Percentiles rank a stretch among this genome's conserved stretches.
phyloP scores from a whole-genome alignment of 2,113 vertebrate species.

The Atlantisia rogersi region DNA sequence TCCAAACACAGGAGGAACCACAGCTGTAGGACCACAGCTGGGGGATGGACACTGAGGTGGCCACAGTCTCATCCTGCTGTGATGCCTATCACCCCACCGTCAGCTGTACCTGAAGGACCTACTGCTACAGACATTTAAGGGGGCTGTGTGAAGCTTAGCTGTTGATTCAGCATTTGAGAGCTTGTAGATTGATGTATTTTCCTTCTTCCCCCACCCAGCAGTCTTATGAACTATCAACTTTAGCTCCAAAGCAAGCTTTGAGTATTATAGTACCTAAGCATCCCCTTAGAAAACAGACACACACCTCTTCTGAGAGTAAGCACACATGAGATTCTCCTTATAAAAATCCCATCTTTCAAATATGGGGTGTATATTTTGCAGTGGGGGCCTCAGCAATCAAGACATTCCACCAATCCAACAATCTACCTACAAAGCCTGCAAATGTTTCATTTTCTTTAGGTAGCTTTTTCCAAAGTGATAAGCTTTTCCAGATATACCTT shows the following conservation, averaged over 20 bases:
- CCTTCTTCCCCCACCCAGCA: too few species aligned
- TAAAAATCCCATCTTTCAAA: neutral
- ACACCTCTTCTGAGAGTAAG: neutral
- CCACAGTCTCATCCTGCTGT: neutral
- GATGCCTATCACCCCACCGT: too few species aligned
- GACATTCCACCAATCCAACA: neutral
- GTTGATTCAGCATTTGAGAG: neutral
- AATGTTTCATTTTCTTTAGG: neutral
- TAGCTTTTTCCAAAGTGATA: neutral
- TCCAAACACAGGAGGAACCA: neutral
- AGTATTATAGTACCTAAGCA: neutral
- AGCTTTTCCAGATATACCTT: neutral
- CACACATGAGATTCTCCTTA: neutral
- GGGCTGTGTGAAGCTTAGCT: neutral
- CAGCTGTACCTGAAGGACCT: neutral
- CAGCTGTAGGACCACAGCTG: accelerated
- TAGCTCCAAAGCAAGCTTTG: neutral
- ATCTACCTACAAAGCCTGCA: neutral
- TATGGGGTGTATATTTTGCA: neutral
- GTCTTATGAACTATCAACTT: neutral
- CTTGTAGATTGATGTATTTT: neutral
- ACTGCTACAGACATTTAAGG: neutral
- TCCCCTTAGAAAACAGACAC: neutral
- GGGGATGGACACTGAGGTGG: neutral
- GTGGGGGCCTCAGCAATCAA: neutral